Evolutionary conservation across 2,797 vertebrate genomes (phyloP).

Genomic region (Brotula barbata): DNA sequence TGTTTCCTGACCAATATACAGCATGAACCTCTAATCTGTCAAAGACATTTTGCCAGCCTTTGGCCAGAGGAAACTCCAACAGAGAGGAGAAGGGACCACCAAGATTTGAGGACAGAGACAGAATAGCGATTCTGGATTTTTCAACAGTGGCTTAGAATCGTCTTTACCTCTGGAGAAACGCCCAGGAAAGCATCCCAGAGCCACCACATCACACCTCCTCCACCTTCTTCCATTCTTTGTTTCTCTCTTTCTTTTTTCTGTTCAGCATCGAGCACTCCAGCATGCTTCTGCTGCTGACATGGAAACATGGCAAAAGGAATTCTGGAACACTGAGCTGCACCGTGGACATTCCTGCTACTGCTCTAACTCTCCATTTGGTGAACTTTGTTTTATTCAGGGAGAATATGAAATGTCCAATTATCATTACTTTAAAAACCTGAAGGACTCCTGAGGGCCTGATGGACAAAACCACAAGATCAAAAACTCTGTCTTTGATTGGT

Average conservation of each 20-base stretch:
- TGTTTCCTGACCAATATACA: too few relatives aligned
- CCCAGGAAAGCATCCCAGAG: conserved; percentile 79
- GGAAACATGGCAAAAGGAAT: conserved; percentile 50
- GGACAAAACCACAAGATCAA: too few relatives aligned
- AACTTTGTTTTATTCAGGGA: too few relatives aligned
- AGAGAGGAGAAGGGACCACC: neutral
- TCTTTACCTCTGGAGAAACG: conserved; percentile 72
- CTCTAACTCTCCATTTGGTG: too few relatives aligned
- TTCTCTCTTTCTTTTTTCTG: conserved; percentile 39
- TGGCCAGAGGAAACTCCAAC: conserved; percentile 6
- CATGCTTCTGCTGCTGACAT: conserved; percentile 58
- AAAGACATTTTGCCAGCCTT: neutral
- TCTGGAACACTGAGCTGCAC: conserved; percentile 14
- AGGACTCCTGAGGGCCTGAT: too few relatives aligned
- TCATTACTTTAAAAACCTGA: too few relatives aligned
- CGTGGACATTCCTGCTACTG: neutral
- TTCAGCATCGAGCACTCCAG: conserved; percentile 39
- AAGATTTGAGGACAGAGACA: conserved; percentile 2
- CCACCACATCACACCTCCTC: conserved; percentile 67
- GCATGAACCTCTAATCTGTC: too few relatives aligned
- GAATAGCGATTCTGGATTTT: conserved; percentile 8
- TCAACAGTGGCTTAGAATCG: conserved; percentile 11
- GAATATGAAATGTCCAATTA: too few relatives aligned
- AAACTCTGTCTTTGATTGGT: too few relatives aligned
- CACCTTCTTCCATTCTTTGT: conserved; percentile 52